Conservation (phyloP, 2,888 invertebrate genomes). For the Leptinotarsa juncta region DNA sequence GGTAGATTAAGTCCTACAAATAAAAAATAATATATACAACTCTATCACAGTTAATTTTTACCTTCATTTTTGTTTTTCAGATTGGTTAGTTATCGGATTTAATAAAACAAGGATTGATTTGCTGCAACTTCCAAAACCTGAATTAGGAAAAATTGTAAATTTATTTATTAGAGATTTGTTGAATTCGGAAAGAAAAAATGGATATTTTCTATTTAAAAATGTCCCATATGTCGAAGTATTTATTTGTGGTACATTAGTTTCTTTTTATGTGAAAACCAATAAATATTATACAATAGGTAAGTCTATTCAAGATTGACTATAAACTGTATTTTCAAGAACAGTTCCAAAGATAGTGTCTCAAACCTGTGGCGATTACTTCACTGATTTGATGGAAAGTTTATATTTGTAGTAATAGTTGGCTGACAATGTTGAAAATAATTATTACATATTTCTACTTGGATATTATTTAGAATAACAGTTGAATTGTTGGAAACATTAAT, state of each 20-base stretch:
- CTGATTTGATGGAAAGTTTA: background rate
- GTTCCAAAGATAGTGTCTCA: background rate
- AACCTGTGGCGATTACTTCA: background rate
- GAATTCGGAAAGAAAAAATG: conserved; percentile 28
- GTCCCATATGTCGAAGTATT: conserved; percentile 29
- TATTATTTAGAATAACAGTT: too few species aligned
- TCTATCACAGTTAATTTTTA: background rate
- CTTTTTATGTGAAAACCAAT: conserved; percentile 21
- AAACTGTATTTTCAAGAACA: too few species aligned
- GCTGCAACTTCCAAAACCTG: conserved; percentile 21
- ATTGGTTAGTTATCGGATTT: conserved; percentile 32
- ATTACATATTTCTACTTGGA: too few species aligned
- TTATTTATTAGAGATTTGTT: conserved; percentile 39
- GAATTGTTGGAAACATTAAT: too few species aligned
- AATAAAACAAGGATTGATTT: conserved; percentile 25
- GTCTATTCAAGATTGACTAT: background rate
- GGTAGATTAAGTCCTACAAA: too few species aligned
- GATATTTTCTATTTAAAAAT: conserved; percentile 32
- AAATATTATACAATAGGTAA: conserved; percentile 38
- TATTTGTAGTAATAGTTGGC: background rate
- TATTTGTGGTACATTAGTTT: conserved; percentile 37
- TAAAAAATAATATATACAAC: too few species aligned
- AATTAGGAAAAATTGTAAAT: conserved; percentile 21
- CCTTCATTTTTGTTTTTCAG: conserved; percentile 22
- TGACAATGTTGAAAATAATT: too few species aligned